phyloP scores from a whole-genome alignment of 2,888 invertebrate species.

The Meiosimyza platycephala region DNA sequence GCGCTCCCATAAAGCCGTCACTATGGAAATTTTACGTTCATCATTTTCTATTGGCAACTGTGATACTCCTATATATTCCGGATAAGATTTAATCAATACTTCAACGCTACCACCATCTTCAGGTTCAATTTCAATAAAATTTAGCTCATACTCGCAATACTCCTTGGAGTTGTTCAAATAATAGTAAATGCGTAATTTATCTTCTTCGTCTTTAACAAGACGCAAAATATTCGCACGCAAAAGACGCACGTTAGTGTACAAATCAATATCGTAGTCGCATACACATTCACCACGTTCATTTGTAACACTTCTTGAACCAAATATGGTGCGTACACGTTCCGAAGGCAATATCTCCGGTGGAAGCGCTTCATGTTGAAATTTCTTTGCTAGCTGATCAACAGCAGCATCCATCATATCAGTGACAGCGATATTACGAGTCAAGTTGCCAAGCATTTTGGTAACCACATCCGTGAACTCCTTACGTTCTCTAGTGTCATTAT shows the following conservation, averaged over 20 bases:
- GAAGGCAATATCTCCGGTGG: conserved; percentile 80
- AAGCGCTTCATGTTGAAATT: conserved; percentile 86
- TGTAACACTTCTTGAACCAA: conserved; percentile 79
- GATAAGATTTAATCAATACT: conserved; percentile 79
- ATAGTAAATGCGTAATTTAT: conserved; percentile 78
- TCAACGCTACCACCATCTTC: conserved; percentile 78
- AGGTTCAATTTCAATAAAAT: conserved; percentile 79
- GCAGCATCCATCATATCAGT: conserved; percentile 79
- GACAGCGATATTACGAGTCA: conserved; percentile 68
- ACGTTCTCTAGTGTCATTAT: conserved; percentile 67
- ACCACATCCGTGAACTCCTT: conserved; percentile 67
- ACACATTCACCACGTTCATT: conserved; percentile 69
- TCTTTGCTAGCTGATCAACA: conserved; percentile 87
- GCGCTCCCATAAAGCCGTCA: conserved; percentile 83
- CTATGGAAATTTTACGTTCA: conserved; percentile 75
- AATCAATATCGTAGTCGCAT: conserved; percentile 57
- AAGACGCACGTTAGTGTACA: conserved; percentile 73
- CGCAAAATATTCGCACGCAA: conserved; percentile 71
- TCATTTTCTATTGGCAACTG: conserved; percentile 76
- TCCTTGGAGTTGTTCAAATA: conserved; percentile 86
- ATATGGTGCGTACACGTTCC: conserved; percentile 78
- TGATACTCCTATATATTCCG: conserved; percentile 79
- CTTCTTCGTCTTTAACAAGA: conserved; percentile 77
- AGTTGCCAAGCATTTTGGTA: conserved; percentile 40
- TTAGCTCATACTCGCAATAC: conserved; percentile 84